Evolutionary conservation across 1,140 invertebrate species (phyloP).

Genomic region (Cyclina sinensis): DNA sequence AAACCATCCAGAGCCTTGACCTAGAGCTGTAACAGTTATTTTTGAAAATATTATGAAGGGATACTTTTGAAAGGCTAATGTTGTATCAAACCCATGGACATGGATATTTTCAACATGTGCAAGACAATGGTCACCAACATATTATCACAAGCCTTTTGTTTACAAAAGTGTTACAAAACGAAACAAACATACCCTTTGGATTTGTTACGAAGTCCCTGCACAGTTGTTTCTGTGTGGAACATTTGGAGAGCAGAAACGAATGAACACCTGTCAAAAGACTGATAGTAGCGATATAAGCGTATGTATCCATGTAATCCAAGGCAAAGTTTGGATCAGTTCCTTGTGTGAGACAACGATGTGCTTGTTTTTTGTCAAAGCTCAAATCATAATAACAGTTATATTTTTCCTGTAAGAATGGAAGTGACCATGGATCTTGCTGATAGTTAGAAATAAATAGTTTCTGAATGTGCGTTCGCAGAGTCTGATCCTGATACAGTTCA

Average conservation of each 20-base stretch:
- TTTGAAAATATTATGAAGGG: too few relatives aligned
- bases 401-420: conserved; percentile 9
- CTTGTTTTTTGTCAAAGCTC: conserved; percentile 18
- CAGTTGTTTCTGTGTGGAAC: background rate
- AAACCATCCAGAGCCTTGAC: too few relatives aligned
- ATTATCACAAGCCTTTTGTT: too few relatives aligned
- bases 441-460: background rate
- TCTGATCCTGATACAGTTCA: conserved; percentile 34
- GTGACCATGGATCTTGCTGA: conserved; percentile 26
- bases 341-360: background rate
- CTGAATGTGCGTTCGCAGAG: background rate
- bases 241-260: background rate
- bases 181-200: conserved; percentile 14
- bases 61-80: too few relatives aligned
- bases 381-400: conserved; percentile 38
- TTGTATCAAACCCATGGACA: too few relatives aligned
- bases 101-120: too few relatives aligned
- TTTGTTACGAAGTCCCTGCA: background rate
- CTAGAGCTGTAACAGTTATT: too few relatives aligned
- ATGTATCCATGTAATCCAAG: background rate
- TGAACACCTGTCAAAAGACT: background rate
- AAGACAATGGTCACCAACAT: too few relatives aligned
- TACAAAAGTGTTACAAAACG: too few relatives aligned
- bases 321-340: background rate
- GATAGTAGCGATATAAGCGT: background rate